Evolutionary conservation across 2,888 invertebrate species (phyloP).

Genomic region (Diarsia dahlii): DNA sequence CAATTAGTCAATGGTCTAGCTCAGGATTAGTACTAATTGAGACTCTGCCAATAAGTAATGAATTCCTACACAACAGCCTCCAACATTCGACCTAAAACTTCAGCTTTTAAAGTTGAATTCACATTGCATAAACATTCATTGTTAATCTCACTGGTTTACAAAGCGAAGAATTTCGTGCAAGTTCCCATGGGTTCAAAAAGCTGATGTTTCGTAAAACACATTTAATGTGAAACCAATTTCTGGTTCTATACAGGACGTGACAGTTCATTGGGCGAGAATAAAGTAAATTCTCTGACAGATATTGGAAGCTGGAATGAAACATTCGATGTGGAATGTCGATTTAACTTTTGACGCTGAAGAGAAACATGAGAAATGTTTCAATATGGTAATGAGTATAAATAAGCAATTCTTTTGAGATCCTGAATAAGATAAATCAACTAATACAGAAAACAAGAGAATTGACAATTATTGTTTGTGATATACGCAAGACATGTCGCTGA

Average conservation of each 20-base stretch:
- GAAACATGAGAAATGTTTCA: constrained; percentile 39
- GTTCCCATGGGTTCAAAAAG: constrained; percentile 58
- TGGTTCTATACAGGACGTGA: constrained; percentile 44
- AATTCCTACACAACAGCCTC: constrained; percentile 19
- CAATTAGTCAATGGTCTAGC: constrained; percentile 69
- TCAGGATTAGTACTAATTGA: constrained; percentile 69
- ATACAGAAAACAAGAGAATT: not conserved
- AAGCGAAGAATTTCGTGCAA: constrained; percentile 47
- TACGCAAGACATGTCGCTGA: not conserved
- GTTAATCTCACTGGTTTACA: constrained; percentile 44
- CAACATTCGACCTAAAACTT: constrained; percentile 35
- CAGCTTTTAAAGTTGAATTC: constrained; percentile 25
- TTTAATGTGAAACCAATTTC: constrained; percentile 63
- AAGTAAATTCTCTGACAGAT: constrained; percentile 57
- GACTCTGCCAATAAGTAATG: constrained; percentile 57
- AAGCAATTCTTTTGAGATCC: constrained; percentile 21
- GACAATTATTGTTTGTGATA: not conserved
- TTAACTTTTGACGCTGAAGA: constrained; percentile 38
- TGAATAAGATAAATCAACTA: not conserved
- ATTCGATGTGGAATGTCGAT: constrained; percentile 51
- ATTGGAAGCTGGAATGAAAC: constrained; percentile 55
- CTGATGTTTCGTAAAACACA: constrained; percentile 56
- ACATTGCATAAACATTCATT: constrained; percentile 18
- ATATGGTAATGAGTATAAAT: constrained; percentile 28
- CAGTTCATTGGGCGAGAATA: constrained; percentile 57